phyloP scores from a whole-genome alignment of 2,888 invertebrate species.

The Synanthedon vespiformis region DNA sequence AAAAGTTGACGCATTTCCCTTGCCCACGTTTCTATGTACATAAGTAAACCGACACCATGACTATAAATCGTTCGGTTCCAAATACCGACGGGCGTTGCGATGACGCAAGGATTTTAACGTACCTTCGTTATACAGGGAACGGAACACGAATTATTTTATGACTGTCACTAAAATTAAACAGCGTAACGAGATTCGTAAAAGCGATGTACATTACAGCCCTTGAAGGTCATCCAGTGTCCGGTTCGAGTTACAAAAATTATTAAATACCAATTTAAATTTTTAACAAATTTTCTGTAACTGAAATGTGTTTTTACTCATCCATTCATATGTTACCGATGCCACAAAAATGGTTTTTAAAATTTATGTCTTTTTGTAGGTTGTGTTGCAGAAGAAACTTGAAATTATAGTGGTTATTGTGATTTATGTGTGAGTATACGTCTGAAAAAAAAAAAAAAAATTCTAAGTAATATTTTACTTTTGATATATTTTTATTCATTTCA shows the following conservation, averaged over 20 bases:
- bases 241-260: constrained; percentile 1
- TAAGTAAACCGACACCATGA: constrained; percentile 12
- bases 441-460: no score
- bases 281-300: no score
- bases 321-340: no score
- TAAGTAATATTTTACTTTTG: no score
- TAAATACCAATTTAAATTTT: not conserved
- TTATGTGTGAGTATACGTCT: no score
- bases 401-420: no score
- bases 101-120: constrained; percentile 8
- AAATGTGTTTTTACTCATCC: no score
- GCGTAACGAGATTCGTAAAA: constrained; percentile 11
- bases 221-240: constrained; percentile 24
- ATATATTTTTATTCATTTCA: no score
- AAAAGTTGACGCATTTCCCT: not conserved
- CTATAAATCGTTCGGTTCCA: constrained; percentile 9
- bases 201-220: constrained; percentile 15
- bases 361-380: no score
- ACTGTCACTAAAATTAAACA: constrained; percentile 20
- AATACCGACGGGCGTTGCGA: constrained; percentile 4
- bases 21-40: no score
- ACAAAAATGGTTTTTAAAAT: no score
- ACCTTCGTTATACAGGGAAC: constrained; percentile 5
- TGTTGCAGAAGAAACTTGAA: no score
- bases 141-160: constrained; percentile 17